Conservation (phyloP, 1,140 invertebrate species). For the Dryas iulia region DNA sequence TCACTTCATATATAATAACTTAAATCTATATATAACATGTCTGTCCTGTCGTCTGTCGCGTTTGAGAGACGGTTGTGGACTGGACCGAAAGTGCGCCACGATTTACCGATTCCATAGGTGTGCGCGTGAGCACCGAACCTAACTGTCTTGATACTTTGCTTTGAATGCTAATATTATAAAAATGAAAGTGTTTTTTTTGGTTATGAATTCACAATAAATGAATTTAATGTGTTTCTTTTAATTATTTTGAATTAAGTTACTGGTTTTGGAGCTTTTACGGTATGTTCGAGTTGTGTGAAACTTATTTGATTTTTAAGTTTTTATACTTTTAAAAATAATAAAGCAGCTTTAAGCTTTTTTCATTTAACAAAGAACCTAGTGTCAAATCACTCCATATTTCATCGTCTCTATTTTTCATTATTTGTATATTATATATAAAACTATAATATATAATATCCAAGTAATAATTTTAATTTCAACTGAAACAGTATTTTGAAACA, state of each 20-base stretch:
- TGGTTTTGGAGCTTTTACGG: background rate
- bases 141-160: conserved; percentile 71
- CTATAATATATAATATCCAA: too few species aligned
- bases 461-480: background rate
- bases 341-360: too few species aligned
- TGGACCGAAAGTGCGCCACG: conserved; percentile 63
- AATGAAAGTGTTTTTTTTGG: conserved; percentile 63
- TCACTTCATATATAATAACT: conserved; percentile 29
- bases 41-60: conserved; percentile 66
- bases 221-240: background rate
- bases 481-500: background rate
- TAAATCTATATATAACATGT: conserved; percentile 45
- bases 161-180: conserved; percentile 68
- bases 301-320: too few species aligned
- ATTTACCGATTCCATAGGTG: conserved; percentile 55
- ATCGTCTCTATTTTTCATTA: too few species aligned
- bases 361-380: too few species aligned
- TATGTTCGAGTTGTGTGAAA: background rate
- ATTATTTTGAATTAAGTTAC: background rate
- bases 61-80: conserved; percentile 65
- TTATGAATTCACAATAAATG: conserved; percentile 10
- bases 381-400: too few species aligned
- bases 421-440: too few species aligned
- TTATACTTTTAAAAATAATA: too few species aligned
- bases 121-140: conserved; percentile 54